Conservation (phyloP, 2,113 vertebrate genomes). For the Gobiocypris rarus region DNA sequence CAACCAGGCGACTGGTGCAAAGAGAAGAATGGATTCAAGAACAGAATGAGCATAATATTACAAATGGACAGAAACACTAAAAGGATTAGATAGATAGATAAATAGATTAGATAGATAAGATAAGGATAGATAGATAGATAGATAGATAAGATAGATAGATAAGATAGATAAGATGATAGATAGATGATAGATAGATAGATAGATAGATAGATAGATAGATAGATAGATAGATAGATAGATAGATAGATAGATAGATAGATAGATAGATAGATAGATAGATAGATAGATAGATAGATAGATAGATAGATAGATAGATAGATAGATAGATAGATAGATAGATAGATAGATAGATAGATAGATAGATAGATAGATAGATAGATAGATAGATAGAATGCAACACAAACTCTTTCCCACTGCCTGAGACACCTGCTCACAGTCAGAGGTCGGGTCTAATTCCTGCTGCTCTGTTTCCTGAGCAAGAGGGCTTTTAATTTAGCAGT, state of each 20-base stretch:
- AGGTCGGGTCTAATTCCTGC: constrained; percentile 70
- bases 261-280: neutral
- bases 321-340: neutral
- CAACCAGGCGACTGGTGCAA: constrained; percentile 36
- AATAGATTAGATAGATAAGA: neutral
- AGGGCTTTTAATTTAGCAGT: constrained; percentile 75
- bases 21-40: constrained; percentile 12
- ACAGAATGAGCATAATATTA: constrained; percentile 19
- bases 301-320: neutral
- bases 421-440: constrained; percentile 76
- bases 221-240: neutral
- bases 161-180: neutral
- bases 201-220: neutral
- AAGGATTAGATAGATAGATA: neutral
- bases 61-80: neutral
- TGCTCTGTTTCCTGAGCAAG: constrained; percentile 72
- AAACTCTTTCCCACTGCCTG: constrained; percentile 52
- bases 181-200: neutral
- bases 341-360: neutral
- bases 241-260: neutral
- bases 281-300: neutral
- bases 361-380: neutral
- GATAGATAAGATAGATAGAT: neutral
- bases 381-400: constrained; percentile 2
- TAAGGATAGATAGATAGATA: neutral